Conservation (phyloP, 2,113 vertebrate genomes). For the Oncorhynchus gorbuscha region DNA sequence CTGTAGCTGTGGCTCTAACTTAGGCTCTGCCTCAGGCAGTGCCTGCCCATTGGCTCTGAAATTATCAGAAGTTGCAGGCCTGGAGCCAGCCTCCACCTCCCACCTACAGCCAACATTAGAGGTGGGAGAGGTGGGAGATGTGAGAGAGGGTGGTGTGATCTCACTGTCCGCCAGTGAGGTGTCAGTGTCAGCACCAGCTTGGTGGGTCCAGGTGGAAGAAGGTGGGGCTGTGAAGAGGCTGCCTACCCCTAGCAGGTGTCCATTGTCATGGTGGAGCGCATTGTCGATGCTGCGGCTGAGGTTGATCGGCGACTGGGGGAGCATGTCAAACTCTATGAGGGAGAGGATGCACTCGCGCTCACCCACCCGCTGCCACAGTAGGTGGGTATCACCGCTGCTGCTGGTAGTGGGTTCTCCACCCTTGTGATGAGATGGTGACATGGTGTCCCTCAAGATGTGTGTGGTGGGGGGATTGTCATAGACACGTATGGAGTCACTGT, state of each 20-base stretch:
- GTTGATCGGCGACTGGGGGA: slow-evolving; percentile 84
- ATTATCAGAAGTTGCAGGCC: slow-evolving; percentile 71
- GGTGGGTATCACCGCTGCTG: slow-evolving; percentile 43
- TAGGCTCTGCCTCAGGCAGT: too few relatives aligned
- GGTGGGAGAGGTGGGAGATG: slow-evolving; percentile 37
- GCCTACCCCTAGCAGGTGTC: slow-evolving; percentile 74
- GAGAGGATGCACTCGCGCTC: slow-evolving; percentile 77
- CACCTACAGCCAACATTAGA: slow-evolving; percentile 44
- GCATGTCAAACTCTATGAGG: slow-evolving; percentile 80
- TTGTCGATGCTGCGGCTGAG: slow-evolving; percentile 84
- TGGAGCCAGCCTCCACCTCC: slow-evolving; percentile 71
- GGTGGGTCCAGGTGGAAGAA: slow-evolving; percentile 57
- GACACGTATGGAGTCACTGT: slow-evolving; percentile 72
- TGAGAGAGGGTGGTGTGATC: slow-evolving; percentile 22
- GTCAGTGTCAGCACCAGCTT: slow-evolving; percentile 10
- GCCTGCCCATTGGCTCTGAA: slow-evolving; percentile 70
- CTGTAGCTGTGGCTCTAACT: slow-evolving; percentile 16
- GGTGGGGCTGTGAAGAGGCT: slow-evolving; percentile 76
- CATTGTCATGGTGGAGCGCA: slow-evolving; percentile 72
- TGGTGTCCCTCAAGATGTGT: slow-evolving; percentile 59
- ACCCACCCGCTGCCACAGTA: slow-evolving; percentile 59
- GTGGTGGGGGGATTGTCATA: slow-evolving; percentile 60
- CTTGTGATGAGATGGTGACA: slow-evolving; percentile 20
- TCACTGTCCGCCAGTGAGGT: slow-evolving; percentile 8
- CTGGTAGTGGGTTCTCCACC: slow-evolving; percentile 22